A percentile compares a stretch with the other conserved stretches of the same genome.
These are phyloP conservation scores for Balaeniceps rex DNA, from an alignment of 2,113 vertebrate genomes.

Conservation along the genomic window DNA sequence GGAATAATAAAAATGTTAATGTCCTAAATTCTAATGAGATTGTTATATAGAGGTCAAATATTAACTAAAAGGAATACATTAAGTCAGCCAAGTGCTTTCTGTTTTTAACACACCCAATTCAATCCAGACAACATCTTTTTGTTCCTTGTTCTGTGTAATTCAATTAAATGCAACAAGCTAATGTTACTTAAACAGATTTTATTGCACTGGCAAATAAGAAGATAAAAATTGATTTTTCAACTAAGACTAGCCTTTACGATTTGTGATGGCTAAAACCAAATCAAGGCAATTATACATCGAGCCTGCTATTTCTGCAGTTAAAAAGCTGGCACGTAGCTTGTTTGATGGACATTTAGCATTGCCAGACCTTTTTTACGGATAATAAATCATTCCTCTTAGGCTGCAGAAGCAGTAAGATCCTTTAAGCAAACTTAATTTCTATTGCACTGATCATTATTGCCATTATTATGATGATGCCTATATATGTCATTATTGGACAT, in stretches of 20 bases:
- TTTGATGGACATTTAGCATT: neutral
- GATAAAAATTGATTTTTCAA: neutral
- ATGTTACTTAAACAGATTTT: neutral
- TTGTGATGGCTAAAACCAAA: neutral
- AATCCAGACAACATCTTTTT: neutral
- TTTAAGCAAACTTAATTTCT: neutral
- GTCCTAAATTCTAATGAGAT: neutral
- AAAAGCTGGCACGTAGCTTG: neutral
- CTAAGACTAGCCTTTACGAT: neutral
- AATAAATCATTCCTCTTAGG: neutral
- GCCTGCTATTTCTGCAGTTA: neutral
- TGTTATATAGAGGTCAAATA: neutral
- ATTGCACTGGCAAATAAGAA: neutral
- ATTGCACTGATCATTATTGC: neutral
- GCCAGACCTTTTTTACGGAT: neutral
- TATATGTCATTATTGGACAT: neutral
- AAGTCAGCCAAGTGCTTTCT: neutral
- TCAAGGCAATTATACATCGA: neutral
- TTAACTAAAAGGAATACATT: neutral
- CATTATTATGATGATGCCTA: neutral
- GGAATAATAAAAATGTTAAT: neutral
- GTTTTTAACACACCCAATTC: neutral
- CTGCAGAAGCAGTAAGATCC: neutral
- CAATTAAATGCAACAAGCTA: neutral
- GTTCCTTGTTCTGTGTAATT: neutral